Evolutionary conservation across 2,888 invertebrate genomes (phyloP).

Genomic region (Patella ulyssiponensis): DNA sequence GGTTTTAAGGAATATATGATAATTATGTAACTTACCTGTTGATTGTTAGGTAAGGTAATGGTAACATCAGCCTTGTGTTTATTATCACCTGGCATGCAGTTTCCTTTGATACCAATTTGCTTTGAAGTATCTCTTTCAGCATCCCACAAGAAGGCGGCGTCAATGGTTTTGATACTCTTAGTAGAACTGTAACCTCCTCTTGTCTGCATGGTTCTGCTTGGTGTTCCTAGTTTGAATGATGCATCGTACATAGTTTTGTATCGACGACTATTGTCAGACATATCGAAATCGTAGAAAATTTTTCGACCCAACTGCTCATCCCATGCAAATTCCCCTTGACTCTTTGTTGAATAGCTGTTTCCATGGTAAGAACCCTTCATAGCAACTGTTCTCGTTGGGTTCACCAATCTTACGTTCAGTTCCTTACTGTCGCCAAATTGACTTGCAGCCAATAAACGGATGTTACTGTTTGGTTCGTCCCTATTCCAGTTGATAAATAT

Average conservation of each 20-base stretch:
- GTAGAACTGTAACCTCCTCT: slow-evolving; percentile 32
- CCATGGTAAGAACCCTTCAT: slow-evolving; percentile 27
- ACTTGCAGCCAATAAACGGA: slow-evolving; percentile 33
- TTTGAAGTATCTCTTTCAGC: slow-evolving; percentile 49
- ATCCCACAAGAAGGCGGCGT: slow-evolving; percentile 52
- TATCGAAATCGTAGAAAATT: slow-evolving; percentile 24
- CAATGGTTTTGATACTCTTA: slow-evolving; percentile 14
- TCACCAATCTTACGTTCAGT: slow-evolving; percentile 31
- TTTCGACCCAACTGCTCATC: slow-evolving; percentile 28
- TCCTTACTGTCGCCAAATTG: slow-evolving; percentile 20
- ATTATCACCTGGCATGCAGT: slow-evolving; percentile 33
- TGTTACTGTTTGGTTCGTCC: slow-evolving; percentile 30
- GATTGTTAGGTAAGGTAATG: slow-evolving; percentile 46
- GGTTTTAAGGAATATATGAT: too few relatives aligned
- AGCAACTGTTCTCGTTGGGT: slow-evolving; percentile 36
- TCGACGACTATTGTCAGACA: slow-evolving; percentile 29
- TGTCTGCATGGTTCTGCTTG: slow-evolving; percentile 38
- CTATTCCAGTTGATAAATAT: slow-evolving; percentile 48
- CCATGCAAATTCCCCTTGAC: slow-evolving; percentile 26
- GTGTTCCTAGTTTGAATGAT: slow-evolving; percentile 42
- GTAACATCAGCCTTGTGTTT: slow-evolving; percentile 42
- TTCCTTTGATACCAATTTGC: slow-evolving; percentile 40
- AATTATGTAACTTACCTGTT: slow-evolving; percentile 41
- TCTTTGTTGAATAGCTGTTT: not conserved
- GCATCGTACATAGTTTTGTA: slow-evolving; percentile 31